phyloP scores from a whole-genome alignment of 1,140 invertebrate species.

The Aphelinus atriplicis region DNA sequence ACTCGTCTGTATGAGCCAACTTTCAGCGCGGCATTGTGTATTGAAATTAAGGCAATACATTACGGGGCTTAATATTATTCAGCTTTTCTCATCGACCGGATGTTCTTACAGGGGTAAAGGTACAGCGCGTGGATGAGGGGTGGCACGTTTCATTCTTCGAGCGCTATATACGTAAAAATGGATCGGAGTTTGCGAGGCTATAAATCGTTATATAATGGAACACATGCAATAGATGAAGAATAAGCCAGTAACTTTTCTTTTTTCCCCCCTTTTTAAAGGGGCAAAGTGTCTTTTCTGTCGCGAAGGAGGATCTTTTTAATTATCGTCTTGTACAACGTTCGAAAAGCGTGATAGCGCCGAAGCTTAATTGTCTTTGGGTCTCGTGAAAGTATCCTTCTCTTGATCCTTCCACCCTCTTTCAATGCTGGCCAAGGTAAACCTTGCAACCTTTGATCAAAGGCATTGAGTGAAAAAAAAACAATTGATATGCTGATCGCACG shows the following conservation, averaged over 20 bases:
- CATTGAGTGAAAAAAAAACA: constrained; percentile 25
- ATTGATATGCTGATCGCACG: constrained; percentile 13
- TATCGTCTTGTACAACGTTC: constrained; percentile 8
- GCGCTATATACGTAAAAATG: too few relatives aligned
- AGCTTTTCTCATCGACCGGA: constrained; percentile 38
- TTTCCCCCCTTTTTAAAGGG: background rate
- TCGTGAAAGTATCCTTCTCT: constrained; percentile 11
- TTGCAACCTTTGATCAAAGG: constrained; percentile 18
- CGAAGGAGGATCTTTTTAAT: constrained; percentile 35
- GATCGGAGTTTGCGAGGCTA: background rate
- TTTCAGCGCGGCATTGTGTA: constrained; percentile 44
- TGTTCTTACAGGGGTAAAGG: constrained; percentile 39
- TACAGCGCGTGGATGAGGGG: constrained; percentile 25
- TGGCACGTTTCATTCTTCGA: background rate
- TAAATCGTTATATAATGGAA: constrained; percentile 39
- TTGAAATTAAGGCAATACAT: constrained; percentile 51
- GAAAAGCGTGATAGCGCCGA: constrained; percentile 26
- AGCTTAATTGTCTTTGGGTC: constrained; percentile 38
- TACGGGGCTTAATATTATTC: constrained; percentile 49
- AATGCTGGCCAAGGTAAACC: constrained; percentile 2
- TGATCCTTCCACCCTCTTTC: background rate
- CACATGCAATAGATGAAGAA: constrained; percentile 3
- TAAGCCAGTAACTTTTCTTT: constrained; percentile 6
- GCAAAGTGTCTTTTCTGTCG: constrained; percentile 21
- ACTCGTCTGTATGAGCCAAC: constrained; percentile 2